These are phyloP conservation scores for Polypterus bichir DNA, from an alignment of 2,113 vertebrate genomes.

Conservation along the genomic window DNA sequence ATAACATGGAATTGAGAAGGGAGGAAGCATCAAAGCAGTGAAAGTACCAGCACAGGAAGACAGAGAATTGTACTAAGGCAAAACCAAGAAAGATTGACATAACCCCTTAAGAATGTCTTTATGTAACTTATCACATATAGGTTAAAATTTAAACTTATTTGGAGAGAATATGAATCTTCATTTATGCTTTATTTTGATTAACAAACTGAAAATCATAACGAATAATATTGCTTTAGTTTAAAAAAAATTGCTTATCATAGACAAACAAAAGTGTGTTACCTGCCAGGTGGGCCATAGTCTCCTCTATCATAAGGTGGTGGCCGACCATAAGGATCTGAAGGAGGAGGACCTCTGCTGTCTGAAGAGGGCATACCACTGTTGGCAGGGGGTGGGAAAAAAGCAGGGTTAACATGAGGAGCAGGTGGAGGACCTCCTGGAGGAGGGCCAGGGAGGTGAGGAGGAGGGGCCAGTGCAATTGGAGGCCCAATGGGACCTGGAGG, in stretches of 20 bases:
- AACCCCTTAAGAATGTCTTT: no score
- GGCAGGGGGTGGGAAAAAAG: slow-evolving; percentile 92
- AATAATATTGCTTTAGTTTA: slow-evolving; percentile 27
- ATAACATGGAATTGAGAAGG: no score
- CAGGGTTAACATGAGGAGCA: slow-evolving; percentile 93
- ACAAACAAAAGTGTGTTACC: slow-evolving; percentile 52
- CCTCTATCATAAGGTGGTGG: slow-evolving; percentile 91
- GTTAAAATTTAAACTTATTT: slow-evolving; percentile 50
- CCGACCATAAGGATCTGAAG: slow-evolving; percentile 83
- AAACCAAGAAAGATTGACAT: no score
- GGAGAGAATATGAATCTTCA: slow-evolving; percentile 46
- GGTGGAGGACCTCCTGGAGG: slow-evolving; percentile 92
- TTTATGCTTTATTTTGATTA: slow-evolving; percentile 37
- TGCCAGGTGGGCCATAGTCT: slow-evolving; percentile 87
- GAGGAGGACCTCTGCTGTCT: slow-evolving; percentile 82
- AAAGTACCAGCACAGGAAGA: no score
- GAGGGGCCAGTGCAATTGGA: slow-evolving; percentile 84
- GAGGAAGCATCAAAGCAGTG: no score
- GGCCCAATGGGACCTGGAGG: slow-evolving; percentile 87
- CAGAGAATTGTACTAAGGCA: no score
- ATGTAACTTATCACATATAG: no score
- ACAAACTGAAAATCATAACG: slow-evolving; percentile 39
- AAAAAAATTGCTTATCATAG: slow-evolving; percentile 10
- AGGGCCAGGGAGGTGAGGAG: slow-evolving; percentile 88
- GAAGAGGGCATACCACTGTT: slow-evolving; percentile 84